A percentile compares a stretch with the other conserved stretches of the same genome.
Evolutionary conservation across 1,140 invertebrate genomes (phyloP).

Genomic region (Linepithema humile): DNA sequence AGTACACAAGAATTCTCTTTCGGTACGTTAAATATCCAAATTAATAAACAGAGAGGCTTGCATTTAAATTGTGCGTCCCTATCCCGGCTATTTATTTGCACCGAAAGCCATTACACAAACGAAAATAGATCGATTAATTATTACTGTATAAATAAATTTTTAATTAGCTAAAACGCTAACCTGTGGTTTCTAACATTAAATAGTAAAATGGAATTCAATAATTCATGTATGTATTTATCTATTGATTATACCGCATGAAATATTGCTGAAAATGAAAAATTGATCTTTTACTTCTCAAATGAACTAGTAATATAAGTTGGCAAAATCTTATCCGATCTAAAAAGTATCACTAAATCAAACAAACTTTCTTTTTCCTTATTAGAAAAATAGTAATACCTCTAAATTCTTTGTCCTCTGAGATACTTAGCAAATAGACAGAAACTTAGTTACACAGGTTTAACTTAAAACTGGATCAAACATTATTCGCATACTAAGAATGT

Average conservation of each 20-base stretch:
- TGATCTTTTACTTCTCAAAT: background rate
- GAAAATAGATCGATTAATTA: background rate
- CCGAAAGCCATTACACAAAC: background rate
- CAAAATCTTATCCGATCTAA: background rate
- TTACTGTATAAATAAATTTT: background rate
- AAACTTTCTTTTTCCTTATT: background rate
- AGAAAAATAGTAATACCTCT: too few relatives aligned
- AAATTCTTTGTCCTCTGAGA: too few relatives aligned
- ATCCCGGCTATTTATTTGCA: background rate
- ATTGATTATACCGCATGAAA: background rate
- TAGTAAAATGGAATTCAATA: background rate
- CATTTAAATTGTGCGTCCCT: slow-evolving; percentile 26
- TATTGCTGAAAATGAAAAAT: background rate
- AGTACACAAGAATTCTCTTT: slow-evolving; percentile 46
- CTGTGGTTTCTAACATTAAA: background rate
- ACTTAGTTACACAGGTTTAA: background rate
- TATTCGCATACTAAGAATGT: background rate
- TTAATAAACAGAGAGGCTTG: background rate
- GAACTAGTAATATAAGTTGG: background rate
- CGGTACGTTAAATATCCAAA: background rate
- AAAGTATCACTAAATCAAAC: background rate
- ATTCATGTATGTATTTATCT: background rate
- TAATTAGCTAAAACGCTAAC: background rate
- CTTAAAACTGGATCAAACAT: background rate
- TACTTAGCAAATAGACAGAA: background rate